phyloP scores from a whole-genome alignment of 1,140 invertebrate genomes.

The Epicauta chinensis region DNA sequence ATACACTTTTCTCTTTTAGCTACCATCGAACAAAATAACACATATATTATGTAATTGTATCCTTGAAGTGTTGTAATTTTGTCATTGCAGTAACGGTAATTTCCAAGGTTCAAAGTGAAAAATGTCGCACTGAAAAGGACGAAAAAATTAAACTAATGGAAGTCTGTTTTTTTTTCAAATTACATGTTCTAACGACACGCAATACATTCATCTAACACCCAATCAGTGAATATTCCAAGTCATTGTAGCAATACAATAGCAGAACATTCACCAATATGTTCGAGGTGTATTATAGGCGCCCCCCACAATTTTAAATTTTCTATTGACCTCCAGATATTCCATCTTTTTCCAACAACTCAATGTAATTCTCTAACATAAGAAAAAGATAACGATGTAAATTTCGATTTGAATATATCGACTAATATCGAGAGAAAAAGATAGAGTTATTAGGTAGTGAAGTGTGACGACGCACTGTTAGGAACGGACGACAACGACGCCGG shows the following conservation, averaged over 20 bases:
- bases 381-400: too few relatives aligned
- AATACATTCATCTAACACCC: slow-evolving; percentile 13
- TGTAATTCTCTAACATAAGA: too few relatives aligned
- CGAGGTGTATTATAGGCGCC: too few relatives aligned
- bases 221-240: slow-evolving; percentile 27
- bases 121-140: too few relatives aligned
- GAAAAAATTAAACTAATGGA: not conserved
- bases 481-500: slow-evolving; percentile 7
- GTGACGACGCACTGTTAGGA: slow-evolving; percentile 21
- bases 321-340: too few relatives aligned
- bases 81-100: too few relatives aligned
- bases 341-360: slow-evolving; percentile 4
- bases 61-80: too few relatives aligned
- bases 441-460: slow-evolving; percentile 24
- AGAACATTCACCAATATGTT: slow-evolving; percentile 1
- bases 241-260: slow-evolving; percentile 27
- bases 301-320: too few relatives aligned
- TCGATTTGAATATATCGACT: not conserved
- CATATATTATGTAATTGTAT: too few relatives aligned
- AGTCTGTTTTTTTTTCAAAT: not conserved
- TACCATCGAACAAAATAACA: too few relatives aligned
- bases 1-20: too few relatives aligned
- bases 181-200: not conserved
- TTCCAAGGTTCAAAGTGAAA: too few relatives aligned
- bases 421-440: not conserved